Base-by-base conservation (phyloP, 2,888 invertebrate species). In the Cordilura impudica region DNA sequence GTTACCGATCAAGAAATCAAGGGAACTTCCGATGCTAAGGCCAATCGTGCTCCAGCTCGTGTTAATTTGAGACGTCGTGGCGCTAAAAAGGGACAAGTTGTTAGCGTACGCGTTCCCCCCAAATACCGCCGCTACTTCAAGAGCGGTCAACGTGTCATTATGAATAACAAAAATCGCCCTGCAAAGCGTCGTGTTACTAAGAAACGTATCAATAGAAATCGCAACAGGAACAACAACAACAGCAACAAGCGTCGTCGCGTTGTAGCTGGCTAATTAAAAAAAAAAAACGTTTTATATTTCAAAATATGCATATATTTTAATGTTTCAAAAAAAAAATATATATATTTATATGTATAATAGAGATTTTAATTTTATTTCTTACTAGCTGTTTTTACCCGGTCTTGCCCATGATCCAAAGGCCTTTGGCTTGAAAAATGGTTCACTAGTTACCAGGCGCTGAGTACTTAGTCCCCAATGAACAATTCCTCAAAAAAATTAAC, bases 111-210 rank as follows among this genome's bases (percentile, higher is more conserved):
- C 1, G 82, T 89, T 12, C 88, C 88, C 1, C 84, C 85, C 2
- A 83, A 85, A 10, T 88, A 88, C 51, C 83, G 86, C 8, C 84
- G 84, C 51, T 87, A 86, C 78, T 89, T 88, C 81, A 85, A 86
- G 79, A 87, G 86, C 49, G 88, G 88, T 4, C 88, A 87, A 63
- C 86, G 84, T 53, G 84, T 87, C n/a, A 83, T 85, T 83, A 70
- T 88, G 18, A 87, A 61, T 12, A 70, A 49, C 7, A 53, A 23
- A 31, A 66, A 12, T 31, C 82, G 84, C 1, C 82, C 83, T 7
- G 53, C 6, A 51, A 86, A 81, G 77, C 84, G 85, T n/a, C 86
- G 87, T 16, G 84, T 84, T 2, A 63, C 83, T n/a, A 81, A 81
- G 26, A 86, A 81, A 66, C 85, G 87, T 2, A 18, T 79, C 4